A percentile compares a stretch with the other conserved stretches of the same genome.
Evolutionary conservation across 1,140 invertebrate genomes (phyloP).

Genomic region (Mamestra configurata): DNA sequence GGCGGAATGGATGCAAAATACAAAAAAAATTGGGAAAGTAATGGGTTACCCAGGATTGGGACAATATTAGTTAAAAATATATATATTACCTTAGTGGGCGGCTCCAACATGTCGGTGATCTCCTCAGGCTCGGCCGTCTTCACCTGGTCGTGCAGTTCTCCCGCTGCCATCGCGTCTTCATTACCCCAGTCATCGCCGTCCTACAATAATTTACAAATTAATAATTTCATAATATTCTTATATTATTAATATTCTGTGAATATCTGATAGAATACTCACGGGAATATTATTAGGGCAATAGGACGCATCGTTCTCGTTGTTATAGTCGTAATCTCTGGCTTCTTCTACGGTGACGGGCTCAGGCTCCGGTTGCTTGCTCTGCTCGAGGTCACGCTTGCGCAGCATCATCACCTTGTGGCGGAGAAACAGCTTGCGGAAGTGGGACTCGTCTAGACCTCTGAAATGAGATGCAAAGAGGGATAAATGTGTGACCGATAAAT

Average conservation of each 20-base stretch:
- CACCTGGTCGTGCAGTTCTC: constrained; percentile 76
- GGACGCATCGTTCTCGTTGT: constrained; percentile 87
- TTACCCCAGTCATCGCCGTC: constrained; percentile 81
- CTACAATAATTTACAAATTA: constrained; percentile 56
- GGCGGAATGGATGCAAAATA: too few species aligned
- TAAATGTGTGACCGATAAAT: too few species aligned
- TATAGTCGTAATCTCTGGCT: constrained; percentile 85
- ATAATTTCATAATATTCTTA: too few species aligned
- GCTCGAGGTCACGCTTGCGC: constrained; percentile 64
- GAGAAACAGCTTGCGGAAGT: constrained; percentile 79
- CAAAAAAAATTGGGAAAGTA: too few species aligned
- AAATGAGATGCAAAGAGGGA: too few species aligned
- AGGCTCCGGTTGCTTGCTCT: constrained; percentile 52
- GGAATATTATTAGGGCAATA: constrained; percentile 83
- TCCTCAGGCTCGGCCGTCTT: constrained; percentile 63
- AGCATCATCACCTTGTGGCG: constrained; percentile 71
- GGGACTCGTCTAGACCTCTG: constrained; percentile 79
- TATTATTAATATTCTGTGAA: too few species aligned
- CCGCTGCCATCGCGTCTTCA: constrained; percentile 79
- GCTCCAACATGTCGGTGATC: constrained; percentile 81
- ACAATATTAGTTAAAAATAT: too few species aligned
- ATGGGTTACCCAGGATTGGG: too few species aligned
- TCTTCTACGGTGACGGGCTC: constrained; percentile 74
- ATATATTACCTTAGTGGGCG: constrained; percentile 72
- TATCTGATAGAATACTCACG: constrained; percentile 58